A percentile compares a stretch with the other conserved stretches of the same genome.
Conservation (phyloP, 2,797 vertebrate species). For the Staurois parvus region DNA sequence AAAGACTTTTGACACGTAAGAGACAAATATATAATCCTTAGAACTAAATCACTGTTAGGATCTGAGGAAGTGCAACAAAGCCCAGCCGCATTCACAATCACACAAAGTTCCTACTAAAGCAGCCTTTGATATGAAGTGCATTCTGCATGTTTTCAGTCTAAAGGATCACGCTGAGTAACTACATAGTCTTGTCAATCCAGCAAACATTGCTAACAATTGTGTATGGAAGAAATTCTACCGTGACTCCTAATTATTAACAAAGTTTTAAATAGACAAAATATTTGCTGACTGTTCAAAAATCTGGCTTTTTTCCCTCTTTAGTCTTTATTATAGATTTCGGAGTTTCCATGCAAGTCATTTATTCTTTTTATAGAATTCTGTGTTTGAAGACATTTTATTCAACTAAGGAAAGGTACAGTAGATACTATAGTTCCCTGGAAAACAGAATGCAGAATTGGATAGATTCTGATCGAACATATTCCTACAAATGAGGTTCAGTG, state of each 20-base stretch:
- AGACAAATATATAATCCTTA: slow-evolving; percentile 83
- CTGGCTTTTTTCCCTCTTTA: background rate
- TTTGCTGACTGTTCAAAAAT: slow-evolving; percentile 59
- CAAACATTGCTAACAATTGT: slow-evolving; percentile 63
- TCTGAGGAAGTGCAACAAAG: slow-evolving; percentile 79
- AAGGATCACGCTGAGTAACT: slow-evolving; percentile 63
- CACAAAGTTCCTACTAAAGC: slow-evolving; percentile 76
- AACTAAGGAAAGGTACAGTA: background rate
- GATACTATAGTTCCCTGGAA: background rate
- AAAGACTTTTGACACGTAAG: slow-evolving; percentile 85
- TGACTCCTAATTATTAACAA: slow-evolving; percentile 72
- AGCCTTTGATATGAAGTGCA: slow-evolving; percentile 77
- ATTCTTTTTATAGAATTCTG: background rate
- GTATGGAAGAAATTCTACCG: slow-evolving; percentile 63
- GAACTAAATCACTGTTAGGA: slow-evolving; percentile 80
- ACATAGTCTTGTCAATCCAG: slow-evolving; percentile 65
- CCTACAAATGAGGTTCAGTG: background rate
- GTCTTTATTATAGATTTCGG: background rate
- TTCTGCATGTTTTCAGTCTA: slow-evolving; percentile 67
- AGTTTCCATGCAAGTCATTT: background rate
- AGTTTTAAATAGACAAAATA: slow-evolving; percentile 60
- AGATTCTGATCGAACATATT: background rate
- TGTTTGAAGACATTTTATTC: background rate
- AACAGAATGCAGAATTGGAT: background rate
- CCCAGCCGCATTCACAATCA: slow-evolving; percentile 76